Conservation (phyloP, 2,113 vertebrate genomes). For the Gavialis gangeticus region DNA sequence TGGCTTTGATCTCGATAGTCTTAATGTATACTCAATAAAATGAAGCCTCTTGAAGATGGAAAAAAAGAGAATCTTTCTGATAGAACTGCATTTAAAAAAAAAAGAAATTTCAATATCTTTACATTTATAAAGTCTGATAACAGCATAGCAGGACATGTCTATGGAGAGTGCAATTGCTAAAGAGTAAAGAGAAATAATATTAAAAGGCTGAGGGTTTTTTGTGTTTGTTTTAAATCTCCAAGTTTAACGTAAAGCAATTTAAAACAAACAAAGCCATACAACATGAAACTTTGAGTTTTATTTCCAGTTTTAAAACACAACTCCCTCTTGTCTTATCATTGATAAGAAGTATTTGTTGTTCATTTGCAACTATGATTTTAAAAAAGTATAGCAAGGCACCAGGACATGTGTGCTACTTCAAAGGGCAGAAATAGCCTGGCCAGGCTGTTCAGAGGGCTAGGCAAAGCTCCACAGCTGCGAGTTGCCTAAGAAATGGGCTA, state of each 20-base stretch:
- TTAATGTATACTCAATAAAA: neutral
- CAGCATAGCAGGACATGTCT: neutral
- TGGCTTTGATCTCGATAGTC: constrained; percentile 9
- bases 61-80: neutral
- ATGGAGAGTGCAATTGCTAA: too few relatives aligned
- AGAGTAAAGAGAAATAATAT: constrained; percentile 12
- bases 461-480: too few relatives aligned
- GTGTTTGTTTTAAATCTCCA: neutral
- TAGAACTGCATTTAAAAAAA: neutral
- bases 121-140: neutral
- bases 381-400: neutral
- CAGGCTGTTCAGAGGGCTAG: too few relatives aligned
- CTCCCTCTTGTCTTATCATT: neutral
- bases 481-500: too few relatives aligned
- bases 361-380: constrained; percentile 14
- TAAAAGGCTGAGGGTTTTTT: neutral
- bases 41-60: neutral
- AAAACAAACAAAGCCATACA: constrained; percentile 40
- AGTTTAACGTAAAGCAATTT: constrained; percentile 41
- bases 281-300: constrained; percentile 33
- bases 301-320: constrained; percentile 46
- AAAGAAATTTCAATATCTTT: neutral
- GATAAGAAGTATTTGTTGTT: constrained; percentile 56
- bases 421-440: too few relatives aligned
- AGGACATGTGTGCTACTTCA: too few relatives aligned